Evolutionary conservation across 2,797 vertebrate species (phyloP).

Genomic region (Acrossocheilus wenchowensis): DNA sequence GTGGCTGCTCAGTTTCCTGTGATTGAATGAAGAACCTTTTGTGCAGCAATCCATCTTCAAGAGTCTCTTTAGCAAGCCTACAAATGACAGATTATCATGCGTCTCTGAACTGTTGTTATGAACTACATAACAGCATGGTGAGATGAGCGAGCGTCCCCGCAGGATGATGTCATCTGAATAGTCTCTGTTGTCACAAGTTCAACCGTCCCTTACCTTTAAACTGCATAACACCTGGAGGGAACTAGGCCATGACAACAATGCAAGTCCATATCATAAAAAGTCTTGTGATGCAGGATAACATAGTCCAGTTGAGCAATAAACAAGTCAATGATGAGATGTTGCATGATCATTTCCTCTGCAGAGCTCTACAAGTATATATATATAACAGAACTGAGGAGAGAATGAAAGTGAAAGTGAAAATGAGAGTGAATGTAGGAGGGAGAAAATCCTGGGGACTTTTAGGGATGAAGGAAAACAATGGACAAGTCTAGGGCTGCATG

Average conservation of each 20-base stretch:
- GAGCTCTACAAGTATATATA: neutral
- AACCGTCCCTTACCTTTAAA: neutral
- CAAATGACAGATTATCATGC: neutral
- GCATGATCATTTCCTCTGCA: neutral
- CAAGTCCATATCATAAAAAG: conserved; percentile 15
- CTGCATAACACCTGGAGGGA: no score
- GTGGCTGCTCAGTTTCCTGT: conserved; percentile 1
- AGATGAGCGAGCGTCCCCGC: neutral
- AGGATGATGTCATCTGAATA: conserved; percentile 53
- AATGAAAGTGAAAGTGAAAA: conserved; percentile 43
- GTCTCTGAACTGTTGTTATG: conserved; percentile 13
- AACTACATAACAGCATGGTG: neutral
- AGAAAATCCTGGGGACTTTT: neutral
- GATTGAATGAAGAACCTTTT: neutral
- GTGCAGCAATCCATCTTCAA: neutral
- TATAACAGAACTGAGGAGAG: neutral
- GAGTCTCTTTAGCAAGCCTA: conserved; percentile 2
- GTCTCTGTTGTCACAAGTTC: neutral
- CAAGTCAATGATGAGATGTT: neutral
- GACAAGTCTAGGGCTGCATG: neutral
- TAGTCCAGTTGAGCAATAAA: conserved; percentile 3
- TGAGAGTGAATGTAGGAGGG: neutral
- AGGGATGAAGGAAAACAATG: neutral
- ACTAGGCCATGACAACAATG: neutral
- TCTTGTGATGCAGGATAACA: neutral